Base-by-base conservation (phyloP, 2,113 vertebrate species). In the Conger conger region DNA sequence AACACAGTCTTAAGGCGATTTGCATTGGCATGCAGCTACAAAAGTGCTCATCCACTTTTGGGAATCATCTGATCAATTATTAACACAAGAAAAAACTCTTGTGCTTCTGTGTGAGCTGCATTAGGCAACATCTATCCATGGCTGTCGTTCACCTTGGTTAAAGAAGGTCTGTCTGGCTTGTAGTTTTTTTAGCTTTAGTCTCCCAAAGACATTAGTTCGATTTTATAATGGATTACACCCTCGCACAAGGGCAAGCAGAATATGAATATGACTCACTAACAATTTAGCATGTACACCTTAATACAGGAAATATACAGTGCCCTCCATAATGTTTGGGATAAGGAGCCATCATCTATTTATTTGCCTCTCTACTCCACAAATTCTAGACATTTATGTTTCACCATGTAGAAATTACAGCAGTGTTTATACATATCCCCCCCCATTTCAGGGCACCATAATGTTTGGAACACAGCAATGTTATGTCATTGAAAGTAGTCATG, bases 41-140 rank as follows among this genome's bases (percentile, higher is more conserved):
- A 33, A 79, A 78, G 79, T 79, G 37, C 35, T 37, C 30, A 81
- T 8, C 63, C 38, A 37, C 33, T 36, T 45, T 33, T 13, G 50
- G 13, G 17, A 79, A 86, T 9, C 45, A 68, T 38, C 85, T 86
- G 53, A 86, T 86, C 30, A 86, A 86, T 86, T 63, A 86, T 83
- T 86, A 79, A 83, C 73, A 82, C 40, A 36, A 45, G 76, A 68
- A 76, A n/a, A 80, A 84, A 86, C 54, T 63, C 82, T 83, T 45
- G 30, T 35, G 18, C 35, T 83, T 50, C 37, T 17, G 76, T 63
- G 6, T 42, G 81, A 60, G 33, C 27, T 40, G 30, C 60, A 76
- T 60, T n/a, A n/a, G 23, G 81, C 45, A 79, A 77, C 33, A 80
- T 42, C 40, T 79, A 77, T 30, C 82, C 50, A 60, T 35, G 77